Base-by-base conservation (phyloP, 2,113 vertebrate species). In the Polyodon spathula region DNA sequence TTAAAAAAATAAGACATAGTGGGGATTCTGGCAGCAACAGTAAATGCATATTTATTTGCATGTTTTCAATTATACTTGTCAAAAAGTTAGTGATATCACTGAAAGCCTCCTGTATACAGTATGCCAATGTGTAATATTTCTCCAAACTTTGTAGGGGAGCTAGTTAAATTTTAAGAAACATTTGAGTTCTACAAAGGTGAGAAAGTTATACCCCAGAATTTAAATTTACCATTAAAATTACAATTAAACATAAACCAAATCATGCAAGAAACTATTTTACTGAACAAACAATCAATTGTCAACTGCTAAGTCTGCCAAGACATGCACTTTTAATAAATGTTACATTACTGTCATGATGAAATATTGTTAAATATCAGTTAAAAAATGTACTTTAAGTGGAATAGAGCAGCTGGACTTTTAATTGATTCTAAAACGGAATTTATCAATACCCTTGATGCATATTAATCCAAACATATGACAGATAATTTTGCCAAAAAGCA, bases 1-100 rank as follows among this genome's bases (percentile, higher is more conserved):
- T 71, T 77, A 68, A 58, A 54, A 69, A 69, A 73, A 63, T 53
- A 63, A 67, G 65, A 74, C 65, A 63, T 62, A 60, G 46, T 62
- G 65, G 57, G 58, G 64, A 71, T 62, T 54, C 60, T 72, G 54
- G 70, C 68, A 56, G 54, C 37, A 14, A 46, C 40, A 42, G 44
- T 40, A 27, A 37, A 12, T 44, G 68, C 68, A 76, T 70, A 76
- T 71, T 67, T 75, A 72, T 75, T 73, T 60, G 54, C 15, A 27
- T 62, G 38, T 41, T 71, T 73, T 73, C 68, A 71, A 73, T 58
- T 41, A 72, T 68, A 42, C 68, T 68, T 10, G 44, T 46, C 44
- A 46, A 46, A 46, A 46, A 46, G 14, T 46, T 8, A 27, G 27
- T 27, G 3, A 27, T n/a, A n/a, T n/a, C n/a, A n/a, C n/a, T n/a